These are phyloP conservation scores for Cydia splendana DNA, from an alignment of 1,140 invertebrate species.

Conservation along the genomic window DNA sequence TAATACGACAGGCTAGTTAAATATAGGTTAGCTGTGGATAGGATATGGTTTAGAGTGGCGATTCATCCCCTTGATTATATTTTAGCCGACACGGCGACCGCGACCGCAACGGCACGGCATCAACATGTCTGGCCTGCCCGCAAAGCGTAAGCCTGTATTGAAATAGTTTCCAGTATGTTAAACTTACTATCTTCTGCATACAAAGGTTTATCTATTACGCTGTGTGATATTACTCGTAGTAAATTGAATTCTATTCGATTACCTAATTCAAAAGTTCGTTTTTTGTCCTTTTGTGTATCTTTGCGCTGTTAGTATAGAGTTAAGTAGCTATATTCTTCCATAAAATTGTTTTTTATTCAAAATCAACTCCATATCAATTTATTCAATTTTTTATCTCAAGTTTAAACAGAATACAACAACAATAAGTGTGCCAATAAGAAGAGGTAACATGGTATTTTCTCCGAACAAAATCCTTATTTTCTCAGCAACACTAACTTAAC, in stretches of 20 bases:
- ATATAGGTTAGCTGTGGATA: neutral
- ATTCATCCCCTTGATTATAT: constrained; percentile 26
- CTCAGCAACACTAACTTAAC: constrained; percentile 22
- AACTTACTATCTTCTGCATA: constrained; percentile 1
- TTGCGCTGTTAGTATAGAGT: too few species aligned
- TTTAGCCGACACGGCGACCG: constrained; percentile 20
- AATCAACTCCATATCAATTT: too few species aligned
- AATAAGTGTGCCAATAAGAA: neutral
- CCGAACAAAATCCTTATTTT: constrained; percentile 11
- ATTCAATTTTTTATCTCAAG: neutral
- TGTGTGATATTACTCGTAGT: too few species aligned
- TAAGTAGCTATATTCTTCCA: too few species aligned
- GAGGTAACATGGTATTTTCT: constrained; percentile 2
- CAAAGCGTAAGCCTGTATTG: constrained; percentile 20
- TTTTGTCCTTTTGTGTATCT: too few species aligned
- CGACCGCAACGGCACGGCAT: constrained; percentile 15
- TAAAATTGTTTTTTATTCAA: too few species aligned
- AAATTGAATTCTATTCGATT: too few species aligned
- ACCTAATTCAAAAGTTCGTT: too few species aligned
- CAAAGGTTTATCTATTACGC: neutral
- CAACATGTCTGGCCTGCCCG: constrained; percentile 21
- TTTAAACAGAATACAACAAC: neutral
- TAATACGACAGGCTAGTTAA: too few species aligned
- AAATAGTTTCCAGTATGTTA: constrained; percentile 18
- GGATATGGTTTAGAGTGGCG: neutral